These are phyloP conservation scores for Vespertilio murinus DNA, from an alignment of 2,797 vertebrate genomes.

Conservation along the genomic window DNA sequence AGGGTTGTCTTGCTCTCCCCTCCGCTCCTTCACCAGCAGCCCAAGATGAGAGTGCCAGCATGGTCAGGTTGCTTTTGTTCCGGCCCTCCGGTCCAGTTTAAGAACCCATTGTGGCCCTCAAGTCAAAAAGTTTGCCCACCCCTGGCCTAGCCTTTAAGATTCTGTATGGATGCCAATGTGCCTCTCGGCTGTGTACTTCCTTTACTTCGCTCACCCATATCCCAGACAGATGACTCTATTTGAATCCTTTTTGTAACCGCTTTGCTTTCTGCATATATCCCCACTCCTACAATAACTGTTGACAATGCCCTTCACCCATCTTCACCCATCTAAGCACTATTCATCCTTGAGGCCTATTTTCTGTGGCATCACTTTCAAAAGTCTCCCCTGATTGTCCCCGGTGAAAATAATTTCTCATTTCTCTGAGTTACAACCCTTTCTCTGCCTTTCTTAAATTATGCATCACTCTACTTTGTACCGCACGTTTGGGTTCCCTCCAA, in stretches of 20 bases:
- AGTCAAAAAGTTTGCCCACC: too few species aligned
- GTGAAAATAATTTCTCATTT: neutral
- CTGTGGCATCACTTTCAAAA: neutral
- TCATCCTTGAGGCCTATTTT: neutral
- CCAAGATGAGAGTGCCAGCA: too few species aligned
- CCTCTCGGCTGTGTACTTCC: neutral
- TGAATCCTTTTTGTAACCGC: neutral
- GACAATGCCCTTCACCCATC: neutral
- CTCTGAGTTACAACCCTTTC: neutral
- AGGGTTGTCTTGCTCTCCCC: too few species aligned
- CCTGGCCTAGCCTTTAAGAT: neutral
- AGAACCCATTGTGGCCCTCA: too few species aligned
- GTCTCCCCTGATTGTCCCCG: neutral
- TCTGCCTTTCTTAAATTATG: neutral
- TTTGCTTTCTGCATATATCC: neutral
- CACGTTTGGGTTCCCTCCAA: neutral
- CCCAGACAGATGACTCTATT: neutral
- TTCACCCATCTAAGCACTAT: neutral
- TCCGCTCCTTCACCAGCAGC: too few species aligned
- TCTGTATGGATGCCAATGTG: neutral
- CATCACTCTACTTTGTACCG: neutral
- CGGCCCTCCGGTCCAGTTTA: too few species aligned
- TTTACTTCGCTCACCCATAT: neutral
- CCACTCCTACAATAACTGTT: neutral
- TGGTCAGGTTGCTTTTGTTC: too few species aligned